These are phyloP conservation scores for Coptodon rendalli DNA, from an alignment of 2,113 vertebrate species.

Conservation along the genomic window DNA sequence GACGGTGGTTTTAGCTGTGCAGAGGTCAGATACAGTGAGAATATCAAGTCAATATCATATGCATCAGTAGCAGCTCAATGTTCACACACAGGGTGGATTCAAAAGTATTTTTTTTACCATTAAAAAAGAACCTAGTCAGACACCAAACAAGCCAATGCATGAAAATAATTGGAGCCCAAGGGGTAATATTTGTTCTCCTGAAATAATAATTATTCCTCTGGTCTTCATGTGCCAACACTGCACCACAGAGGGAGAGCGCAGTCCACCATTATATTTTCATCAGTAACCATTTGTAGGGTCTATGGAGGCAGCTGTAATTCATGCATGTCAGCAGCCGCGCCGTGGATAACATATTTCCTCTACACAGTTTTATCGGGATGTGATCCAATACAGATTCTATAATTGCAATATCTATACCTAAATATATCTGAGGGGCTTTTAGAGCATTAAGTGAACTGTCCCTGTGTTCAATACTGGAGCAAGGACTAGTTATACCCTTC, in stretches of 20 bases:
- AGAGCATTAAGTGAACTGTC: not conserved
- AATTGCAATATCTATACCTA: not conserved
- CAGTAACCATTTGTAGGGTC: constrained; percentile 63
- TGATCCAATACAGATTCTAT: not conserved
- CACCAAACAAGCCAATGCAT: constrained; percentile 72
- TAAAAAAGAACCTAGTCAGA: constrained; percentile 56
- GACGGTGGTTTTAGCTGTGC: rapidly evolving
- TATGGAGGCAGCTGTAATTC: constrained; percentile 44
- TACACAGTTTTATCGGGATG: not conserved
- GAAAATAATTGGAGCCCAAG: constrained; percentile 81
- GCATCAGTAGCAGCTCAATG: not conserved
- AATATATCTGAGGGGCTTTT: not conserved
- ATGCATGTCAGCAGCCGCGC: constrained; percentile 36
- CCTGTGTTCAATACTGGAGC: not conserved
- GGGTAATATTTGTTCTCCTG: constrained; percentile 79
- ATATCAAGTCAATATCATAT: not conserved
- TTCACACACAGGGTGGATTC: constrained; percentile 36
- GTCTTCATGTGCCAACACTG: constrained; percentile 66
- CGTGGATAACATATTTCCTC: constrained; percentile 3
- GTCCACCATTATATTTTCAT: constrained; percentile 65
- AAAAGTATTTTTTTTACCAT: constrained; percentile 17
- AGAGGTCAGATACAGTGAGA: not conserved
- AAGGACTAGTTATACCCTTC: not conserved
- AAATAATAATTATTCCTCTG: constrained; percentile 76
- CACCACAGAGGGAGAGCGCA: constrained; percentile 54